phyloP scores from a whole-genome alignment of 53 echinoderm and acorn worm species.

The Glandiceps talaboti region DNA sequence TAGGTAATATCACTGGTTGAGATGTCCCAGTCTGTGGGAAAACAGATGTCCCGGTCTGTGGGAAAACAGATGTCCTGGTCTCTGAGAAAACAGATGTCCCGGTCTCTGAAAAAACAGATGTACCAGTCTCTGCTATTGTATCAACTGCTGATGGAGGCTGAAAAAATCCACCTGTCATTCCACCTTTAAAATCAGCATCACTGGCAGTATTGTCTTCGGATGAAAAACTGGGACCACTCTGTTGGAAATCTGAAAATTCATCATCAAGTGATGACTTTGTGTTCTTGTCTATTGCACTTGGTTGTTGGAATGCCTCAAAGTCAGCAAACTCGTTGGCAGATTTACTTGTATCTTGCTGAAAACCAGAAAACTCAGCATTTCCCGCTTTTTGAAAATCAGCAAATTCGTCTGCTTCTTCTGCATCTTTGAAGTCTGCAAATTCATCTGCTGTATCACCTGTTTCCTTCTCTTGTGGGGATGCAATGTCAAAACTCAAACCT shows the following conservation, averaged over 20 bases:
- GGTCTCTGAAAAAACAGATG: too few relatives aligned
- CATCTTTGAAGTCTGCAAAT: slow-evolving; percentile 5
- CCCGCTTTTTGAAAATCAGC: slow-evolving; percentile 62
- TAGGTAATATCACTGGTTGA: too few relatives aligned
- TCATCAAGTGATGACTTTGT: too few relatives aligned
- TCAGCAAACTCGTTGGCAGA: neutral
- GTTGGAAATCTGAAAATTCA: neutral
- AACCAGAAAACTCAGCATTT: neutral
- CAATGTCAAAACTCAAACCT: slow-evolving; percentile 3
- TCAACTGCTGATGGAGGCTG: too few relatives aligned
- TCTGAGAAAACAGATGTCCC: too few relatives aligned
- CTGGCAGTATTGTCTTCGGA: neutral
- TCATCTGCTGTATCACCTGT: neutral
- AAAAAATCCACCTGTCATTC: neutral
- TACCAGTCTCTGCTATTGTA: neutral
- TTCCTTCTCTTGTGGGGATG: neutral
- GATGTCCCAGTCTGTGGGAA: too few relatives aligned
- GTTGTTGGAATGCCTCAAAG: neutral
- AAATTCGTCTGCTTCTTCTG: slow-evolving; percentile 52
- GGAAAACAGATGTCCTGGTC: too few relatives aligned
- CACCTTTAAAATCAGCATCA: neutral
- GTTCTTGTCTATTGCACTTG: too few relatives aligned
- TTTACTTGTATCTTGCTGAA: neutral
- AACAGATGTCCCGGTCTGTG: too few relatives aligned
- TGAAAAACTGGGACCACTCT: neutral